These are phyloP conservation scores for Poecilus cupreus DNA, from an alignment of 2,888 invertebrate species.

Conservation along the genomic window DNA sequence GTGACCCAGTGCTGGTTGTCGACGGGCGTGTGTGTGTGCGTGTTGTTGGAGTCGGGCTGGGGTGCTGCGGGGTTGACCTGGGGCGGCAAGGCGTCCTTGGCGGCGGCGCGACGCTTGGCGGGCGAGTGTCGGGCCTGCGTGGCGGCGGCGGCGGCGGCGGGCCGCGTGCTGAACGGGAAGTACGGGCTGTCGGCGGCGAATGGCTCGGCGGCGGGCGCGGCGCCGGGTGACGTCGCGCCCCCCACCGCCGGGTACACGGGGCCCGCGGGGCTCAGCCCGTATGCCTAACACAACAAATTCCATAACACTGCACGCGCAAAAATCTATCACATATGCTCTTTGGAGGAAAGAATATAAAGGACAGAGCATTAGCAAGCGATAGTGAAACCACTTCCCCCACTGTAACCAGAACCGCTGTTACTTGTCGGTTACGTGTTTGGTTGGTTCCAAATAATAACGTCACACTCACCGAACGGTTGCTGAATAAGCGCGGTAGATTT, in stretches of 20 bases:
- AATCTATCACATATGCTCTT: too few relatives aligned
- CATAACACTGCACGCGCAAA: neutral
- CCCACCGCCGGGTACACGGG: constrained; percentile 69
- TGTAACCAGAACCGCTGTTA: too few relatives aligned
- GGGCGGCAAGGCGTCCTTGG: neutral
- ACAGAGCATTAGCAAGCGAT: too few relatives aligned
- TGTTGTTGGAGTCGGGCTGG: constrained; percentile 2
- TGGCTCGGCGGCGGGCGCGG: constrained; percentile 75
- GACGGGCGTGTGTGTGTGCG: constrained; percentile 24
- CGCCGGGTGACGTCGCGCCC: constrained; percentile 65
- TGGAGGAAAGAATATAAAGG: too few relatives aligned
- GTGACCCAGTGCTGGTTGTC: constrained; percentile 71
- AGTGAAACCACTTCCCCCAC: too few relatives aligned
- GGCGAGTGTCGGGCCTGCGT: constrained; percentile 67
- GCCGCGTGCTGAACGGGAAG: constrained; percentile 80
- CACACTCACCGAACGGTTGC: too few relatives aligned
- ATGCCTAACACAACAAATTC: constrained; percentile 70
- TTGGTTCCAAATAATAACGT: too few relatives aligned
- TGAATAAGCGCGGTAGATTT: too few relatives aligned
- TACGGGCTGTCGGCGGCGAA: constrained; percentile 78
- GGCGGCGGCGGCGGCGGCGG: constrained; percentile 73
- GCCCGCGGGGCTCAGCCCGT: constrained; percentile 72
- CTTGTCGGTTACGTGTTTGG: too few relatives aligned
- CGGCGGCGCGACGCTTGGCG: constrained; percentile 64
- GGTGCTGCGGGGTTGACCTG: neutral